These are phyloP conservation scores for Aplocera efformata DNA, from an alignment of 2,888 invertebrate species.

Conservation along the genomic window DNA sequence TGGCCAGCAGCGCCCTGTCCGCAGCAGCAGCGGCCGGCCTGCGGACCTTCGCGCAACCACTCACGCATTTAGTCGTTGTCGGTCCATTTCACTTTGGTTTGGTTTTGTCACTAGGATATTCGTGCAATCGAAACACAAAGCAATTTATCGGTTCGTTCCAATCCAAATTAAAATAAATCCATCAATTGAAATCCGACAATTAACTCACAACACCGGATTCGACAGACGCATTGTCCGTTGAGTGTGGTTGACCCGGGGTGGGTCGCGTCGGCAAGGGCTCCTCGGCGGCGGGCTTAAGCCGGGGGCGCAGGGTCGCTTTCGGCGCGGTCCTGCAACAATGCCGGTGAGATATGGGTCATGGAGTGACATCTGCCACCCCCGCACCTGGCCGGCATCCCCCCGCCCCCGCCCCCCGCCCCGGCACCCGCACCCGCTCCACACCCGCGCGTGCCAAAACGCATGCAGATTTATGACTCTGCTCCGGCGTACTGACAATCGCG, in stretches of 20 bases:
- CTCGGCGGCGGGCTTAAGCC: conserved; percentile 1
- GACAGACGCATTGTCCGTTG: conserved; percentile 18
- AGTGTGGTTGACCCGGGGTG: conserved; percentile 21
- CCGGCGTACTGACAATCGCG: background rate
- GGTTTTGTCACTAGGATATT: no score
- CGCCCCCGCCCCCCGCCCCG: conserved; percentile 18
- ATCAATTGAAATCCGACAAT: conserved; percentile 4
- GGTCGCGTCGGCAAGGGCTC: conserved; percentile 12
- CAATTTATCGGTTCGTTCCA: background rate
- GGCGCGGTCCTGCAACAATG: background rate
- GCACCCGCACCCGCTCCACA: conserved; percentile 12
- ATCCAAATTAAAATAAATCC: conserved; percentile 8
- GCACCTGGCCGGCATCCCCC: conserved; percentile 51
- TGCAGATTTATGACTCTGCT: conserved; percentile 58
- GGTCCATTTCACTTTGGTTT: no score
- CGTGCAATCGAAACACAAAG: no score
- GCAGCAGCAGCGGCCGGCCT: no score
- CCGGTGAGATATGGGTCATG: conserved; percentile 54
- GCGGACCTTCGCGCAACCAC: no score
- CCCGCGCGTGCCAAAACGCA: conserved; percentile 36
- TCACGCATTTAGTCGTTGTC: no score
- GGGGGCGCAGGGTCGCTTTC: conserved; percentile 7
- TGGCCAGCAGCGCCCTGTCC: no score
- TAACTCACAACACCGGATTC: conserved; percentile 8
- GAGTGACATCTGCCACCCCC: conserved; percentile 68